Percentiles rank a stretch among this genome's conserved stretches.
phyloP scores from a whole-genome alignment of 2,113 vertebrate genomes.

The Sakesphorus luctuosus region DNA sequence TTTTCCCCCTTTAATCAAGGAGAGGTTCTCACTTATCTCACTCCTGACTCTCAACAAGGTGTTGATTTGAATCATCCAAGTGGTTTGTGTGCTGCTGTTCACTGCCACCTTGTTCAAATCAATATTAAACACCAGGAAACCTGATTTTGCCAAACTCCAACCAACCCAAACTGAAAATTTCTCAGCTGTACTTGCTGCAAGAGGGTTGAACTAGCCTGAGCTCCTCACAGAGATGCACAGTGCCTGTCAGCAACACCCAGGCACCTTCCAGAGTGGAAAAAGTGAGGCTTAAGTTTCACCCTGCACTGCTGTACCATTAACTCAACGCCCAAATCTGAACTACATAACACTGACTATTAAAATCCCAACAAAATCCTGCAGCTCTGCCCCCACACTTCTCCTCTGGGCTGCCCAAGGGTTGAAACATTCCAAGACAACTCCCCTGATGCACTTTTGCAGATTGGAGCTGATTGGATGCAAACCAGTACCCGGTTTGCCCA shows the following conservation, averaged over 20 bases:
- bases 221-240: accelerated
- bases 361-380: neutral
- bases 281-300: neutral
- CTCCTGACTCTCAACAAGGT: neutral
- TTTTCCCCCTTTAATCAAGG: neutral
- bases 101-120: neutral
- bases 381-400: neutral
- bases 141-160: neutral
- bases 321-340: neutral
- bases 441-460: neutral
- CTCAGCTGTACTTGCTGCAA: neutral
- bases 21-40: neutral
- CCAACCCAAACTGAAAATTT: neutral
- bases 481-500: accelerated
- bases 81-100: neutral
- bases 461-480: neutral
- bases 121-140: neutral
- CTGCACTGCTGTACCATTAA: neutral
- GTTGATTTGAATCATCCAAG: neutral
- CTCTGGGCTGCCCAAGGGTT: neutral
- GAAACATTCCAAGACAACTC: neutral
- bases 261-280: neutral
- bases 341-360: no score
- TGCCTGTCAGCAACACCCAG: neutral
- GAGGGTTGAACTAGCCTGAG: neutral